Evolutionary conservation across 2,113 vertebrate species (phyloP).

Genomic region (Lontra canadensis): DNA sequence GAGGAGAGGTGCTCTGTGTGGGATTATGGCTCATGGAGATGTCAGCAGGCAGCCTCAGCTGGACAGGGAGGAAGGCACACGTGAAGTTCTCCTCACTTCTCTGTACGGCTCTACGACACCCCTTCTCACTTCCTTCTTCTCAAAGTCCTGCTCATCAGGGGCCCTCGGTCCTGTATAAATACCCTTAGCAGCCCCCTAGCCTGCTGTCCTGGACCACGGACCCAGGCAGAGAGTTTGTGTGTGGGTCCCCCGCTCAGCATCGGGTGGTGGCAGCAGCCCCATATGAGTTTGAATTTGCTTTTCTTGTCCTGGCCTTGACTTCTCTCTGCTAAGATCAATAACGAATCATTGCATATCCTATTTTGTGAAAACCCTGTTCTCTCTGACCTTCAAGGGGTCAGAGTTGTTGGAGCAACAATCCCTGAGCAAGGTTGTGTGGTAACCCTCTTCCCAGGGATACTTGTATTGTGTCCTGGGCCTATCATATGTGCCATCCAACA

Average conservation of each 20-base stretch:
- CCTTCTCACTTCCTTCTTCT: background rate
- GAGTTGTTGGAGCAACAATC: background rate
- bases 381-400: background rate
- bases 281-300: background rate
- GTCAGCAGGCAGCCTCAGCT: background rate
- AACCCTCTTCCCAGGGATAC: background rate
- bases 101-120: accelerated
- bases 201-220: background rate
- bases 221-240: background rate
- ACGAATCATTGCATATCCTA: background rate
- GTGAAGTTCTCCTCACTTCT: background rate
- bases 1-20: background rate
- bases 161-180: background rate
- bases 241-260: background rate
- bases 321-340: background rate
- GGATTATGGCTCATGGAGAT: accelerated
- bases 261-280: background rate
- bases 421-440: background rate
- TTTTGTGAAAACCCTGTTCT: background rate
- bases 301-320: background rate
- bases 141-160: background rate
- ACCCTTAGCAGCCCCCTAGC: background rate
- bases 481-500: background rate
- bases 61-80: background rate
- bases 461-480: background rate